Evolutionary conservation across 2,888 invertebrate species (phyloP).

Genomic region (Ochlodes sylvanus): DNA sequence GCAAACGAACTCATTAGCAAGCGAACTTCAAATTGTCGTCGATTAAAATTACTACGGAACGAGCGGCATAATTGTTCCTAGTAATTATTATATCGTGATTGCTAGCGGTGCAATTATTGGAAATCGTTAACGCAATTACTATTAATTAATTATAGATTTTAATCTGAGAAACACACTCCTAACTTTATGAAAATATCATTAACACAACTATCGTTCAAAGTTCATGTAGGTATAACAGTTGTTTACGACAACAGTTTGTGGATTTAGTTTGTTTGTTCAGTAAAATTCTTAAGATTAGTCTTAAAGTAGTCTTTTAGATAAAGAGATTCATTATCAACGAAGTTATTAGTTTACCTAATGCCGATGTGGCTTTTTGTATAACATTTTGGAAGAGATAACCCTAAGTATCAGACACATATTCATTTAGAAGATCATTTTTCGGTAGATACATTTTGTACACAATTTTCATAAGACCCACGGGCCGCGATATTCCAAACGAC

Average conservation of each 20-base stretch:
- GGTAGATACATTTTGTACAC: slow-evolving; percentile 4
- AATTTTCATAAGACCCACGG: slow-evolving; percentile 23
- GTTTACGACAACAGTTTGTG: no score
- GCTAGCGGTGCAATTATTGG: slow-evolving; percentile 23
- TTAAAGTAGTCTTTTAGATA: no score
- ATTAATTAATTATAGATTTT: slow-evolving; percentile 17
- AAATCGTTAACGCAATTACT: slow-evolving; percentile 19
- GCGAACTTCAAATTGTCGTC: slow-evolving; percentile 51
- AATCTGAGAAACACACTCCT: no score
- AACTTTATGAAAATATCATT: no score
- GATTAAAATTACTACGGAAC: slow-evolving; percentile 50
- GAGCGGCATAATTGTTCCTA: slow-evolving; percentile 27
- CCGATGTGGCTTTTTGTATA: no score
- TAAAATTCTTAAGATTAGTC: no score
- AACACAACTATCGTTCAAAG: no score
- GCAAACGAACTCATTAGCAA: slow-evolving; percentile 50
- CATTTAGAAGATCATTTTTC: slow-evolving; percentile 8
- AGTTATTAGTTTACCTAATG: no score
- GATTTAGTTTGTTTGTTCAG: no score
- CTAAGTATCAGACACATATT: neutral
- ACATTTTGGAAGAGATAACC: no score
- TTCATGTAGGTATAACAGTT: no score
- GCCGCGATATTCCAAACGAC: slow-evolving; percentile 23
- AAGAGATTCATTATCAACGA: no score
- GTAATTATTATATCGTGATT: slow-evolving; percentile 31